These are phyloP conservation scores for Myioborus miniatus DNA, from an alignment of 2,797 vertebrate species.

Conservation along the genomic window DNA sequence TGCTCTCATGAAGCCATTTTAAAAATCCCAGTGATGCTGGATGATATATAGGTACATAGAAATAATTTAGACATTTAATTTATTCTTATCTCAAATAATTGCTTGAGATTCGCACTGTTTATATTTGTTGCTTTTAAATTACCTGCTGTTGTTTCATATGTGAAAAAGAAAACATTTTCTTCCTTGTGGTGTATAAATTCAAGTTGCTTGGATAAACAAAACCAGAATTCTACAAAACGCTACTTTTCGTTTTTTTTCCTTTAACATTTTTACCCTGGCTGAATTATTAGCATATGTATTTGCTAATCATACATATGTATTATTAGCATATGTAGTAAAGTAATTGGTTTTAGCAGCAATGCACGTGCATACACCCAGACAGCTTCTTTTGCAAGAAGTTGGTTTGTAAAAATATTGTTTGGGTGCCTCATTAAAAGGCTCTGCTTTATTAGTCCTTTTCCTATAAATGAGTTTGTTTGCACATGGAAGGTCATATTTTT, in stretches of 20 bases:
- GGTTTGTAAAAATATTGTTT: not conserved
- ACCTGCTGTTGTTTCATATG: not conserved
- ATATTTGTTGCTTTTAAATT: not conserved
- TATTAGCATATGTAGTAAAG: not conserved
- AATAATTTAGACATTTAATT: not conserved
- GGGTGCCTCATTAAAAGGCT: not conserved
- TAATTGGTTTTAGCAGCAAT: not conserved
- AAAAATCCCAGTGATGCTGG: not conserved
- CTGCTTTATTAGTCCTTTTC: not conserved
- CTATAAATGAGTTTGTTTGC: not conserved
- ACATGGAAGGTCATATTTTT: not conserved
- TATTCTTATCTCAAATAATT: not conserved
- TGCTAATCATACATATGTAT: not conserved
- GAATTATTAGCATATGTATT: not conserved
- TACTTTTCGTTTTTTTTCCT: not conserved
- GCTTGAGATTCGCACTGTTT: not conserved
- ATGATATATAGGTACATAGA: not conserved
- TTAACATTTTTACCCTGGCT: not conserved
- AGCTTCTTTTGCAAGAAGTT: not conserved
- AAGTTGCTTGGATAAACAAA: not conserved
- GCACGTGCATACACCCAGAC: not conserved
- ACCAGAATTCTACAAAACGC: not conserved
- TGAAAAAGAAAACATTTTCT: not conserved
- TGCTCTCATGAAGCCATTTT: not conserved
- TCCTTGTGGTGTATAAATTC: not conserved